Evolutionary conservation across 1,140 invertebrate genomes (phyloP).

Genomic region (Panulirus ornatus): DNA sequence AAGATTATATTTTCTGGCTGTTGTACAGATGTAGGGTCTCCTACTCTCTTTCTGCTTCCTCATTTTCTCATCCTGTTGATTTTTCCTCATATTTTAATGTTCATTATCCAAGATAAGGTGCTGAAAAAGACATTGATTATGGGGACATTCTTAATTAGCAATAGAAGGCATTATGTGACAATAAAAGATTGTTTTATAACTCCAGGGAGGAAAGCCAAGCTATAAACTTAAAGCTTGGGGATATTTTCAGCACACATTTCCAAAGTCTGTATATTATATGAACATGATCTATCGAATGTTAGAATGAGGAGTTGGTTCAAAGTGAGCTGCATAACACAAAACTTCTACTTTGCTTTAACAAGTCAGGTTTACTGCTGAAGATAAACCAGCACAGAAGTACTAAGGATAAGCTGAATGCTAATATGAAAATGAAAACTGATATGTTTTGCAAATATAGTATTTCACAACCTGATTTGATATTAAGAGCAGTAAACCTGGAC

Average conservation of each 20-base stretch:
- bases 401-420: not conserved
- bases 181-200: not conserved
- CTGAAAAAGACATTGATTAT: too few relatives aligned
- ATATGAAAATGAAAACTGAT: not conserved
- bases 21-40: too few relatives aligned
- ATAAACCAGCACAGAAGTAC: not conserved
- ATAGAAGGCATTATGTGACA: too few relatives aligned
- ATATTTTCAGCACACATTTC: not conserved
- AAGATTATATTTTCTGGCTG: too few relatives aligned
- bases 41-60: too few relatives aligned
- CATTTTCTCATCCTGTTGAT: too few relatives aligned
- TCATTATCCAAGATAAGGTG: too few relatives aligned
- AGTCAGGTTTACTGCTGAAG: slow-evolving; percentile 25
- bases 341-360: slow-evolving; percentile 24
- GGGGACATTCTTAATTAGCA: too few relatives aligned
- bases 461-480: not conserved
- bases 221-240: not conserved
- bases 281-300: not conserved
- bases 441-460: not conserved
- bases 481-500: slow-evolving; percentile 16
- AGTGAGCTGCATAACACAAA: not conserved
- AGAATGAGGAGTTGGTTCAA: not conserved
- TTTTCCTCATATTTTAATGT: too few relatives aligned
- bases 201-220: not conserved
- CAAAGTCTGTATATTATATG: not conserved